A percentile compares a stretch with the other conserved stretches of the same genome.
Evolutionary conservation across 92 coral and sea anemone species (phyloP).

Genomic region (Epizoanthus stellaris): DNA sequence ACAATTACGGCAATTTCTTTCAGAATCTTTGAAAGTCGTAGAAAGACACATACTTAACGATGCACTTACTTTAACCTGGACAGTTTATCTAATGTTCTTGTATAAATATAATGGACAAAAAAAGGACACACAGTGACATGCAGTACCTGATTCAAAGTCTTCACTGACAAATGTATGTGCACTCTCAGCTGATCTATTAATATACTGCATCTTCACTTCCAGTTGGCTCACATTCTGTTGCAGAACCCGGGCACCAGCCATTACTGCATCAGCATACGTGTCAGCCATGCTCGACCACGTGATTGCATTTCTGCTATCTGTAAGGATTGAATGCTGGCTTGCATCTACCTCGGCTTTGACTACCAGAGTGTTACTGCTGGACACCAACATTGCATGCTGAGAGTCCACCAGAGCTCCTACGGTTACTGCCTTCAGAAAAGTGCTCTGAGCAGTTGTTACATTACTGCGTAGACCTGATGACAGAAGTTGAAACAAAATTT

Average conservation of each 20-base stretch:
- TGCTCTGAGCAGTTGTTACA: constrained; percentile 62
- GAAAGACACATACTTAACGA: too few relatives aligned
- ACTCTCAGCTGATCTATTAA: constrained; percentile 67
- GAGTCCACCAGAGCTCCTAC: constrained; percentile 66
- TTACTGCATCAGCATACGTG: constrained; percentile 43
- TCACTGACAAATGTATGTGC: constrained; percentile 61
- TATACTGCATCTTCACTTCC: constrained; percentile 60
- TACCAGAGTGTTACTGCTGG: constrained; percentile 52
- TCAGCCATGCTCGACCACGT: constrained; percentile 37
- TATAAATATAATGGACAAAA: too few relatives aligned
- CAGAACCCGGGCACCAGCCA: constrained; percentile 46
- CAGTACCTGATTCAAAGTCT: constrained; percentile 61
- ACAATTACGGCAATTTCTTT: too few relatives aligned
- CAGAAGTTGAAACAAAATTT: background rate
- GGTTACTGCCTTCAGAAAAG: constrained; percentile 46
- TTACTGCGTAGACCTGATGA: constrained; percentile 68
- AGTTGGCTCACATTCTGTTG: constrained; percentile 60
- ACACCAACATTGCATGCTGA: constrained; percentile 52
- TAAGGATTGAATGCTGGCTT: constrained; percentile 47
- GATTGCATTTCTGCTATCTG: constrained; percentile 46
- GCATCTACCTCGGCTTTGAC: constrained; percentile 64
- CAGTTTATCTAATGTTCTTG: too few relatives aligned
- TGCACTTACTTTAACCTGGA: too few relatives aligned
- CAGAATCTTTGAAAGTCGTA: too few relatives aligned
- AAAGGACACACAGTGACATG: too few relatives aligned